These are phyloP conservation scores for Phallusia fumigata DNA, from an alignment of 23 tunicate species.

Conservation along the genomic window DNA sequence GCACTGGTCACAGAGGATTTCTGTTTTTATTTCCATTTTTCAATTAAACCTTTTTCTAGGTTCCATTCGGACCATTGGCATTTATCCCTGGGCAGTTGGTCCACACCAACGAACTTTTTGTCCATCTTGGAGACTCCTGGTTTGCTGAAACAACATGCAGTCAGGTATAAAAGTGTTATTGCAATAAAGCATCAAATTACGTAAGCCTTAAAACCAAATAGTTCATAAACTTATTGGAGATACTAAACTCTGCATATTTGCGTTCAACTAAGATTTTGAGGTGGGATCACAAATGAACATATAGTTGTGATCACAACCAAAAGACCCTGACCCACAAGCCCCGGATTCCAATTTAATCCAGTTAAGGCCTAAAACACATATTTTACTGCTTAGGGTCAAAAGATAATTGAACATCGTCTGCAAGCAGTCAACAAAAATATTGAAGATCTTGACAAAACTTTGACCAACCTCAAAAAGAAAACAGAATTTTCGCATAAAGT, in stretches of 20 bases:
- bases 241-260: not conserved
- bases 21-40: not conserved
- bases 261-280: not conserved
- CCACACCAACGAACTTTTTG: constrained; percentile 89
- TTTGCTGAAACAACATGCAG: constrained; percentile 83
- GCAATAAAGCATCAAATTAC: not conserved
- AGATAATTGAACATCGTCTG: constrained; percentile 60
- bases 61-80: constrained; percentile 79
- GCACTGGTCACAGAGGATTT: not conserved
- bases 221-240: not conserved
- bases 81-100: constrained; percentile 81
- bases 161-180: constrained; percentile 40
- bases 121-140: constrained; percentile 83
- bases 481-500: constrained; percentile 42
- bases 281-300: too few species aligned
- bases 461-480: constrained; percentile 56
- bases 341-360: too few species aligned
- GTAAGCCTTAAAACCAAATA: not conserved
- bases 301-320: too few species aligned
- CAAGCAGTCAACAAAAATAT: constrained; percentile 51
- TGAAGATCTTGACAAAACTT: constrained; percentile 60
- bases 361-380: too few species aligned
- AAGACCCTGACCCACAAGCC: too few species aligned
- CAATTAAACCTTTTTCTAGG: constrained; percentile 21
- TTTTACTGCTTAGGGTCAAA: constrained; percentile 40